Conservation (phyloP, 2,113 vertebrate species). For the Eulemur rufifrons region DNA sequence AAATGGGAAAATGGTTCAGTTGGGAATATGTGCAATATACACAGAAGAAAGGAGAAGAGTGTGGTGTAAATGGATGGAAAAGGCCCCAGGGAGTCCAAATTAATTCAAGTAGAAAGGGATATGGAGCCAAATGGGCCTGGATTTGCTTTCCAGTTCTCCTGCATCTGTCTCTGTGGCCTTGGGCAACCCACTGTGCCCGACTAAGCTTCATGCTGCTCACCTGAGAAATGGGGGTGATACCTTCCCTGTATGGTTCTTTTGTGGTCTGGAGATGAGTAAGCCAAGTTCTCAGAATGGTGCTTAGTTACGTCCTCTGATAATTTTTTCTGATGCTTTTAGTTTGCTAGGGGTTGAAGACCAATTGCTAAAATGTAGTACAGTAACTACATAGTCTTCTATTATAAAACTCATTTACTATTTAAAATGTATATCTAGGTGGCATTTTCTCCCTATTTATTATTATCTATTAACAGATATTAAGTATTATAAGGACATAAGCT, state of each 20-base stretch:
- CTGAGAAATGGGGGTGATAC: background rate
- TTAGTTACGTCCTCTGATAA: background rate
- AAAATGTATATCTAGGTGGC: background rate
- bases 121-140: background rate
- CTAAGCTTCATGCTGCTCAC: background rate
- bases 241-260: background rate
- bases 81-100: background rate
- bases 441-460: background rate
- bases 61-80: background rate
- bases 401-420: background rate
- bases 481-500: background rate
- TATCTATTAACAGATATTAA: constrained; percentile 9
- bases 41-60: background rate
- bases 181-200: background rate
- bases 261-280: background rate
- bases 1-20: no score
- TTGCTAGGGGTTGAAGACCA: background rate
- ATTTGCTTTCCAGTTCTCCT: background rate
- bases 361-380: background rate
- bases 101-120: background rate
- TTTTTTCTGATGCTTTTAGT: constrained; percentile 8
- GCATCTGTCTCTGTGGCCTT: background rate
- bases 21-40: no score
- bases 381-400: background rate
- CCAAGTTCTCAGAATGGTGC: background rate